Conservation (phyloP, 2,888 invertebrate genomes). For the Drosophila siamana region DNA sequence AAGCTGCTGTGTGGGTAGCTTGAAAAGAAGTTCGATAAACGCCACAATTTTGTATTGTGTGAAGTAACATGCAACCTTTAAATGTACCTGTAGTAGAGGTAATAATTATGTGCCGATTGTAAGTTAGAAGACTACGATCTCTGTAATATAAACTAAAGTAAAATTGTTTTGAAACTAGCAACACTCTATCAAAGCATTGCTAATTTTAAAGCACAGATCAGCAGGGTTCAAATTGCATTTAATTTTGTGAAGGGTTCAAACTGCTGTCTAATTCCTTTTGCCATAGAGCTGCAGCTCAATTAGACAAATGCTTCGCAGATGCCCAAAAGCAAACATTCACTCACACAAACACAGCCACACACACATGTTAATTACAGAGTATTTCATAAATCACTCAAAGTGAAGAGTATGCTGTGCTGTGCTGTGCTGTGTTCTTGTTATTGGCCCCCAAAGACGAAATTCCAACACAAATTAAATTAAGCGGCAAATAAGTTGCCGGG, state of each 20-base stretch:
- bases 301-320: slow-evolving; percentile 33
- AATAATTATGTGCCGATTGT: too few species aligned
- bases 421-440: slow-evolving; percentile 17
- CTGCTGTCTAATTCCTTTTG: slow-evolving; percentile 12
- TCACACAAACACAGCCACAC: neutral
- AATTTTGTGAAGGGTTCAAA: neutral
- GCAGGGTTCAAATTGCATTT: neutral
- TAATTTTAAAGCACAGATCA: neutral
- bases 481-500: slow-evolving; percentile 79
- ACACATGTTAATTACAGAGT: slow-evolving; percentile 70
- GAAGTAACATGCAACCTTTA: too few species aligned
- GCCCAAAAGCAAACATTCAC: neutral
- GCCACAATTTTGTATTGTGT: too few species aligned
- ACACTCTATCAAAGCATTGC: neutral
- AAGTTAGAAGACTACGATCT: too few species aligned
- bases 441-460: slow-evolving; percentile 60
- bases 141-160: neutral
- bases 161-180: too few species aligned
- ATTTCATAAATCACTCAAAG: slow-evolving; percentile 75
- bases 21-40: too few species aligned
- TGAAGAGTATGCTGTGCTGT: slow-evolving; percentile 28
- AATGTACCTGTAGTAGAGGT: too few species aligned
- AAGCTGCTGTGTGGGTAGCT: too few species aligned
- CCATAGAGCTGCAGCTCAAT: slow-evolving; percentile 8
- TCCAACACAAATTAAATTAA: slow-evolving; percentile 78